Percentiles rank a stretch among this genome's conserved stretches.
These are phyloP conservation scores for Drosophila orena DNA, from an alignment of 1,140 invertebrate species.

Conservation along the genomic window DNA sequence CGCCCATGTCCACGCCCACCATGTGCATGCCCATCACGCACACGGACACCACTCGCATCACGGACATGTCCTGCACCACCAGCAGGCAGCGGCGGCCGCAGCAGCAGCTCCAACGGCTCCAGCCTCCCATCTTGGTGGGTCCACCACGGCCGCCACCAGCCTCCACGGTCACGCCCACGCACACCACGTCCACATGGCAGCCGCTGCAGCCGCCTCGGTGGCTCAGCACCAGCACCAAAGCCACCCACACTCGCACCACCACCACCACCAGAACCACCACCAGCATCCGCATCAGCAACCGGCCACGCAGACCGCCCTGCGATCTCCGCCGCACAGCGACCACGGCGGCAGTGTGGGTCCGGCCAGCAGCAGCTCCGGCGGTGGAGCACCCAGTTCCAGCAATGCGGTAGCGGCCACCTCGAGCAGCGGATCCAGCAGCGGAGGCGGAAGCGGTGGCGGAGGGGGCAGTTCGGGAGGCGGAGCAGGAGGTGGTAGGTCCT, in stretches of 20 bases:
- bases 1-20: constrained; percentile 41
- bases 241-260: constrained; percentile 60
- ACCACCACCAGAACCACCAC: constrained; percentile 31
- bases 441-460: constrained; percentile 15
- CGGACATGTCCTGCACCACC: constrained; percentile 68
- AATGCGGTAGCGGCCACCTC: constrained; percentile 79
- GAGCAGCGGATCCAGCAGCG: constrained; percentile 71
- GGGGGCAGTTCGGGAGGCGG: constrained; percentile 4
- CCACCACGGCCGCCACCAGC: constrained; percentile 20
- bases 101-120: constrained; percentile 29
- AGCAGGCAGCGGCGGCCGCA: constrained; percentile 32
- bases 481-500: constrained; percentile 15
- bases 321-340: constrained; percentile 71
- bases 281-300: constrained; percentile 64
- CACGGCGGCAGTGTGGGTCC: constrained; percentile 57
- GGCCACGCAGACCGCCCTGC: constrained; percentile 59
- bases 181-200: constrained; percentile 67
- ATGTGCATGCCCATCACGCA: constrained; percentile 46
- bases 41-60: constrained; percentile 59
- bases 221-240: constrained; percentile 72
- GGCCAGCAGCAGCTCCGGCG: constrained; percentile 55
- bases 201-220: constrained; percentile 60
- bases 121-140: constrained; percentile 58
- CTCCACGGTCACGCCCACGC: constrained; percentile 59
- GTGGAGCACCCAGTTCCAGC: constrained; percentile 74